Evolutionary conservation across 2,797 vertebrate species (phyloP), one percentile per base, ranked within the genome.

Genomic region (Rhabdophis nuchalis): DNA sequence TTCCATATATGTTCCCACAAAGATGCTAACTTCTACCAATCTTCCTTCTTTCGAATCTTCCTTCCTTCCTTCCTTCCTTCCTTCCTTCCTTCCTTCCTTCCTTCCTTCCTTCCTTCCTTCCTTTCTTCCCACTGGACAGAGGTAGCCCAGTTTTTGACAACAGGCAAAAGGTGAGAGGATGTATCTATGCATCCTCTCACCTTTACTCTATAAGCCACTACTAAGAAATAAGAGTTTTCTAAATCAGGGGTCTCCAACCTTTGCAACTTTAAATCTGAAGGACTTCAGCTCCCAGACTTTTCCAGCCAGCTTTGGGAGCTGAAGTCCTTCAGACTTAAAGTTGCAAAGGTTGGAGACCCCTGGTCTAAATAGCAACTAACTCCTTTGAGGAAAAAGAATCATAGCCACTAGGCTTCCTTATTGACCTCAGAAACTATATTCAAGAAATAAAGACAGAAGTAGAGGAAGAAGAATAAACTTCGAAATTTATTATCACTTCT

Each of bases 121-220:
- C 68, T 10, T 25, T 8, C 41, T 10, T 14, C 1, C 46, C 95
- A 97, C 97, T 96, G 96, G 98, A 98, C 98, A 97, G 98, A 92
- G 93, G 96, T 96, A 97, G 97, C 97, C 98, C 98, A 98, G 94
- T 98, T 98, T 97, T 97, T 96, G 98, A 95, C 98, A 98, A 98
- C 97, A 93, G 97, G 97, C 97, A 98, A n/a, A n/a, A n/a, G n/a
- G n/a, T n/a, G n/a, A n/a, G n/a, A n/a, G n/a, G n/a, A 97, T 97
- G 95, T 68, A 82, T 97, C 97, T 95, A 96, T 94, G 93, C 93
- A 95, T 96, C 96, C 97, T 96, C 96, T 96, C 93, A 90, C 96
- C 96, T 98, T 98, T 98, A 98, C 97, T 97, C 97, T 97, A 96
- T 97, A 96, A 97, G 95, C 94, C 98, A 97, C 96, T 97, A 97